Conservation (phyloP, 2,888 invertebrate species). For the Rugalucina vietnamica region DNA sequence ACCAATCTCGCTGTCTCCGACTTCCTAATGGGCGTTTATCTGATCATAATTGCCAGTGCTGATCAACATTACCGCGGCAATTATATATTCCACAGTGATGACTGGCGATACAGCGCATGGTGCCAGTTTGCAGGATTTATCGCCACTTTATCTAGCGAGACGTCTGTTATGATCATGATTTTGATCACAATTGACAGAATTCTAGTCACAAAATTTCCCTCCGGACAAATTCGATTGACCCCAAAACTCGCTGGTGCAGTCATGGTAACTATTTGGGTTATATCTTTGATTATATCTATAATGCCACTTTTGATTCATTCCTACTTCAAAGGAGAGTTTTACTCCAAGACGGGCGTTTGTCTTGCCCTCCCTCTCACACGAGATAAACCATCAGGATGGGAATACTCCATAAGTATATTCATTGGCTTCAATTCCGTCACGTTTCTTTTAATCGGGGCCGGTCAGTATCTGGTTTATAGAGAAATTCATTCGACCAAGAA, state of each 20-base stretch:
- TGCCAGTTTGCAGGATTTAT: conserved; percentile 66
- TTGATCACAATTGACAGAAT: conserved; percentile 88
- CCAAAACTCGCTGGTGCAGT: conserved; percentile 62
- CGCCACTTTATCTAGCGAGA: conserved; percentile 85
- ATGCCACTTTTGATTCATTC: conserved; percentile 76
- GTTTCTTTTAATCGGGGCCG: conserved; percentile 77
- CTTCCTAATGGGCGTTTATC: conserved; percentile 43
- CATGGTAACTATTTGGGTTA: conserved; percentile 70
- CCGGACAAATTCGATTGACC: conserved; percentile 79
- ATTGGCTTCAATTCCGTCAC: conserved; percentile 76
- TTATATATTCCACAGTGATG: conserved; percentile 59
- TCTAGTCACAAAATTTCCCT: conserved; percentile 86
- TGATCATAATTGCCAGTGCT: conserved; percentile 62
- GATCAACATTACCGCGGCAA: conserved; percentile 56
- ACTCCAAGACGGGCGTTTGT: conserved; percentile 79
- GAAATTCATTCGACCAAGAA: conserved; percentile 46
- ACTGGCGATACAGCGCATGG: conserved; percentile 59
- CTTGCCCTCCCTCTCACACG: conserved; percentile 80
- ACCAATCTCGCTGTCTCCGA: conserved; percentile 56
- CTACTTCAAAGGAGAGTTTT: conserved; percentile 78
- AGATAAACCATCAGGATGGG: conserved; percentile 81
- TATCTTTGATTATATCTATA: conserved; percentile 70
- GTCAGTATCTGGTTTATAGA: conserved; percentile 80
- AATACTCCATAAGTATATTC: conserved; percentile 81
- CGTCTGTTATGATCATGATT: conserved; percentile 87